Evolutionary conservation across 1,140 invertebrate species (phyloP), one percentile per base, ranked within the genome.

Genomic region (Rhagoletis zephyria): DNA sequence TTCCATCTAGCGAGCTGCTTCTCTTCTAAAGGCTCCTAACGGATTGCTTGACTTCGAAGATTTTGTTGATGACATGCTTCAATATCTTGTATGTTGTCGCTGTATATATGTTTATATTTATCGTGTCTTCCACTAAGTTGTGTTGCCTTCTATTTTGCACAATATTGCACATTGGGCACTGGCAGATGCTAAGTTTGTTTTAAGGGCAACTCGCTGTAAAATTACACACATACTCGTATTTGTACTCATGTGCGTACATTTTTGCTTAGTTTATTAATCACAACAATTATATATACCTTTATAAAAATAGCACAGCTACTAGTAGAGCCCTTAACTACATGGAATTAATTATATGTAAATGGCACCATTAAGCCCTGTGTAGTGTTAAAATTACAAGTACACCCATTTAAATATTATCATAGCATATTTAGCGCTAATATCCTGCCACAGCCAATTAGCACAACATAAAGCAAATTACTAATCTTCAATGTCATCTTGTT

Each of bases 401-500:
- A 30, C 19, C 10, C 14, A 40, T 70, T 70, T 14, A 30, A 7
- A 5, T 10, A 14, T 42, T 30, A 30, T 1, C n/a, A 70, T 30
- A 70, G 42, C 19, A 70, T 19, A 2, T 19, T 12, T 45, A 16
- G 12, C 65, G 6, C 0, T 12, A 70, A 70, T 70, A 70, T 70
- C 12, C 65, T 70, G 65, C 19, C 65, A 70, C 4, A 70, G 3
- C 40, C 65, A 70, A 70, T 70, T 70, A 70, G 65, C 65, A 70
- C 65, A 70, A 70, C 65, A 70, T 70, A 70, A 70, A 70, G 65
- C 40, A 70, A 70, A 70, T 70, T 70, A 65, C 30, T 65, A 70
- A 70, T 12, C 65, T 42, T 2, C 63, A 64, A 7, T 64, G 63
- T 64, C 63, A 5, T 1, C 63, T 64, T 64, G 63, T 70, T 70